phyloP scores from a whole-genome alignment of 2,113 vertebrate species.

The Zapus hudsonius region DNA sequence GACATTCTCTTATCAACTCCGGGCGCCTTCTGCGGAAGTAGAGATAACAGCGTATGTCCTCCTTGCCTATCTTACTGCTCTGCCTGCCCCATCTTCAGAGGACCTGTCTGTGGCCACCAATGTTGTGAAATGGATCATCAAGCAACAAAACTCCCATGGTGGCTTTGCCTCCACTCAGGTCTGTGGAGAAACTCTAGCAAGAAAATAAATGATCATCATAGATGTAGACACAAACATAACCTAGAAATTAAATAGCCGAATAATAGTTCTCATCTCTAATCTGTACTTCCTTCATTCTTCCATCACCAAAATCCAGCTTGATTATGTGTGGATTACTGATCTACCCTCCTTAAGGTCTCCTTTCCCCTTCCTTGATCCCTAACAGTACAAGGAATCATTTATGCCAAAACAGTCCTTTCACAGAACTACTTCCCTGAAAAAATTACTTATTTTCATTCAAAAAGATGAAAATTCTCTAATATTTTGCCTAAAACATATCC shows the following conservation, averaged over 20 bases:
- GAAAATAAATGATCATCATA: neutral
- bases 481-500: neutral
- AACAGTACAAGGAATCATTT: neutral
- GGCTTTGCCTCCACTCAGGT: slow-evolving; percentile 92
- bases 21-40: slow-evolving; percentile 85
- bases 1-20: neutral
- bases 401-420: neutral
- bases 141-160: slow-evolving; percentile 88
- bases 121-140: slow-evolving; percentile 88
- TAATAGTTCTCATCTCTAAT: neutral
- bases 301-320: neutral
- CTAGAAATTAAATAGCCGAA: neutral
- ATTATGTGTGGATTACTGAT: neutral
- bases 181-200: neutral
- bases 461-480: slow-evolving; percentile 5
- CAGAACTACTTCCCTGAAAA: neutral
- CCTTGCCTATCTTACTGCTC: slow-evolving; percentile 84
- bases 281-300: neutral
- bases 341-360: neutral
- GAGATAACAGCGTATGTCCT: slow-evolving; percentile 89
- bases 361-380: neutral
- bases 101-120: slow-evolving; percentile 77
- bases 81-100: slow-evolving; percentile 72
- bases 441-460: neutral
- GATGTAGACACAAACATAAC: neutral